A percentile compares a stretch with the other conserved stretches of the same genome.
These are phyloP conservation scores for Pachydiplax longipennis DNA, from an alignment of 2,888 invertebrate genomes.

Conservation along the genomic window DNA sequence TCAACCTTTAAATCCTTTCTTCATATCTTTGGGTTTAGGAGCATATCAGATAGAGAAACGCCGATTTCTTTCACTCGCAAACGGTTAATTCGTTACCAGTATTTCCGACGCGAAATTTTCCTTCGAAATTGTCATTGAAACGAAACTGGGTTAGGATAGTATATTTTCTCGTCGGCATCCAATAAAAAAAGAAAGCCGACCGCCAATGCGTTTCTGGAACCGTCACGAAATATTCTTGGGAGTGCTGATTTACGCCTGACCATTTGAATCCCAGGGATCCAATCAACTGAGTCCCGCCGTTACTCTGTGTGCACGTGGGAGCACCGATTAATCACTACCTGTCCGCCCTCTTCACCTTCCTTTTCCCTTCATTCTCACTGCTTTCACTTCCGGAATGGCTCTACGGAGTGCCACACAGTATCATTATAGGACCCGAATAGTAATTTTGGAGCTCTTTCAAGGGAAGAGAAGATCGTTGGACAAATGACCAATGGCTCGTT, in stretches of 20 bases:
- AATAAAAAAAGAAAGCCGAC: neutral
- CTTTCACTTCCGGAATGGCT: neutral
- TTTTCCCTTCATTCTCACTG: neutral
- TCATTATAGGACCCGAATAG: neutral
- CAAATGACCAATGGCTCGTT: neutral
- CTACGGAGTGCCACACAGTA: neutral
- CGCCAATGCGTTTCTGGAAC: neutral
- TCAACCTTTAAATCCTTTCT: too few relatives aligned
- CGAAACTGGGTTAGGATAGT: neutral
- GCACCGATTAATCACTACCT: constrained; percentile 23
- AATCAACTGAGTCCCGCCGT: constrained; percentile 19
- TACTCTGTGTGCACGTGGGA: neutral
- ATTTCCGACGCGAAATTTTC: neutral
- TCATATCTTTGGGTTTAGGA: too few relatives aligned
- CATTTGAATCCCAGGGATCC: neutral
- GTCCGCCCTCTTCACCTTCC: neutral
- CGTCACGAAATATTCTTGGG: neutral
- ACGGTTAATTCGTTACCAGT: neutral
- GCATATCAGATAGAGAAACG: too few relatives aligned
- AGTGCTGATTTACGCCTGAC: neutral
- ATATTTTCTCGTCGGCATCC: neutral
- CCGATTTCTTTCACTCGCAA: neutral
- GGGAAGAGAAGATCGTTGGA: neutral
- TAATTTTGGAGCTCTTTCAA: neutral
- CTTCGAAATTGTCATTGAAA: neutral